Evolutionary conservation across 2,888 invertebrate genomes (phyloP), one percentile per base, ranked within the genome.

Genomic region (Drosophila suboccidentalis): DNA sequence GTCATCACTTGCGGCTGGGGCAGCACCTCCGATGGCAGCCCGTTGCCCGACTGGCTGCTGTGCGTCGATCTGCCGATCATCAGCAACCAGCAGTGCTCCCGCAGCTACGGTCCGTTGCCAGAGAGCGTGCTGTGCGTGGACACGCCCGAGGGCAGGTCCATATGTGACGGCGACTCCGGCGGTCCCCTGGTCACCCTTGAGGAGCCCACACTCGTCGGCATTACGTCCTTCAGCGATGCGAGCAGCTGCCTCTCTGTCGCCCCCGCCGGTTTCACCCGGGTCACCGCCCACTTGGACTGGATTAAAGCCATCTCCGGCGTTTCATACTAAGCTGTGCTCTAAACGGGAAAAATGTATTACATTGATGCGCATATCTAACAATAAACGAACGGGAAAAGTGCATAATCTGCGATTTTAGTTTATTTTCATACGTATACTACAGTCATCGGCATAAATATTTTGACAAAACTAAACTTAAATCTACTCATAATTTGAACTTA

Each of bases 61-160:
- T 80, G 78, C 64, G 60, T 68, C 49, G 32, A 84, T 75, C 43
- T 92, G 90, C 13, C 57, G 60, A 38, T 80, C 66, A 34, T 90
- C 86, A 32, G 82, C 79, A 76, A 91, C 90, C 44, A 80, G 84
- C 36, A 92, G 91, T 86, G 90, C 80, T 91, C 91, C 0, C 92
- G 91, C 67, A 91, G 90, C 63, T 92, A 92, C 38, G 92, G 92
- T 13, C 87, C 91, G 4, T 64, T 85, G 19, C 66, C 72, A 1
- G 75, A 63, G 19, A 54, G 61, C 29, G 70, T 72, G 0, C 2
- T 83, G 6, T 85, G 85, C 34, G 70, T 78, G 6, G 49, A 22
- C 15, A 72, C 74, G 1, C 58, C 70, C 4, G 49, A 68, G n/a
- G 73, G 80, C 13, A 66, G 55, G 6, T 75, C 78, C 26, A 78